phyloP scores from a whole-genome alignment of 2,888 invertebrate genomes.

The Lordiphosa fenestrarum region DNA sequence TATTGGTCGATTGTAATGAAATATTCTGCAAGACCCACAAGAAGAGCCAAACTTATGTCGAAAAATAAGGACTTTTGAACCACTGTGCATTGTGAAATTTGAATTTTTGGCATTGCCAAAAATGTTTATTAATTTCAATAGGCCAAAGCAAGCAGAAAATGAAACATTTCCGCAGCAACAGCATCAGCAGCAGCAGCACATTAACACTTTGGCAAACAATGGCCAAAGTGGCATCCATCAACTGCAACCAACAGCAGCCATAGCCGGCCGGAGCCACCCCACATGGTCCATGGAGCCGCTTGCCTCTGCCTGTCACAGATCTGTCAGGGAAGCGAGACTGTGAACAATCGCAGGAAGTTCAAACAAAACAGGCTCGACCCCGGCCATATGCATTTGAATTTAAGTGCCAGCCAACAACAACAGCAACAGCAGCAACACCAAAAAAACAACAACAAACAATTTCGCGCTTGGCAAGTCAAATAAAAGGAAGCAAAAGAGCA shows the following conservation, averaged over 20 bases:
- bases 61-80: not conserved
- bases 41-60: too few species aligned
- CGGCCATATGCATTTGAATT: conserved; percentile 58
- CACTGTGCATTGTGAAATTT: too few species aligned
- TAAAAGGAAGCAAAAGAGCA: conserved; percentile 40
- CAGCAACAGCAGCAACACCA: not conserved
- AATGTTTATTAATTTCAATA: conserved; percentile 52
- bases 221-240: conserved; percentile 70
- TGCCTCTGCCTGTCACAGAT: conserved; percentile 64
- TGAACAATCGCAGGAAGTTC: conserved; percentile 75
- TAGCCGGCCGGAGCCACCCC: conserved; percentile 32
- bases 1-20: too few species aligned
- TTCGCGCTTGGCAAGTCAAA: conserved; percentile 65
- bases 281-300: conserved; percentile 35
- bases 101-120: conserved; percentile 24
- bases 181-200: conserved; percentile 43
- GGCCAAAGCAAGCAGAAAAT: conserved; percentile 65
- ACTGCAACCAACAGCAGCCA: conserved; percentile 40
- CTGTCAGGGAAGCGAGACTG: conserved; percentile 71
- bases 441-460: conserved; percentile 70
- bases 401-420: conserved; percentile 33
- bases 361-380: conserved; percentile 39
- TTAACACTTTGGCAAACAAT: conserved; percentile 72
- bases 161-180: conserved; percentile 57
- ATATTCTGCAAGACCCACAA: too few species aligned